A percentile compares a stretch with the other conserved stretches of the same genome.
These are phyloP conservation scores for Cebus imitator DNA, from an alignment of 2,113 vertebrate genomes.

Conservation along the genomic window DNA sequence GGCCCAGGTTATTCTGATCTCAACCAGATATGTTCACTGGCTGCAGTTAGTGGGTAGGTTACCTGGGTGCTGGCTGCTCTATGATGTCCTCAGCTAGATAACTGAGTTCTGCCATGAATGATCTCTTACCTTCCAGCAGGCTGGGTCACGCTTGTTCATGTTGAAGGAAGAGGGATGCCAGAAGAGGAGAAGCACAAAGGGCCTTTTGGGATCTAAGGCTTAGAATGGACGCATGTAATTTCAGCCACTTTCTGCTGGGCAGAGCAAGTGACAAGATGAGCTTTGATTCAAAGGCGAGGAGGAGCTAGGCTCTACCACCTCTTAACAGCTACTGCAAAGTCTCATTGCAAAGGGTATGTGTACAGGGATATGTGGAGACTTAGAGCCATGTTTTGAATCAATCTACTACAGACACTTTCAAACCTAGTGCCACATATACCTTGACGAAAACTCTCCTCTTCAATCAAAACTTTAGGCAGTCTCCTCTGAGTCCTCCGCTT, in stretches of 20 bases:
- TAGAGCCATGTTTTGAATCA: background rate
- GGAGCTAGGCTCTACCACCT: background rate
- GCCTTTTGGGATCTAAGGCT: background rate
- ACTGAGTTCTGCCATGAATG: background rate
- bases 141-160: background rate
- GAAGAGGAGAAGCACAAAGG: background rate
- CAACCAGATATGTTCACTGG: background rate
- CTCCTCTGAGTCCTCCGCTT: background rate
- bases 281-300: background rate
- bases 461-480: background rate
- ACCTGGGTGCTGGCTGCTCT: background rate
- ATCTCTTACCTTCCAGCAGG: background rate
- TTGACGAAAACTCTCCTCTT: background rate
- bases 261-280: background rate
- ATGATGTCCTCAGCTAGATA: background rate
- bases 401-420: background rate
- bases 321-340: background rate
- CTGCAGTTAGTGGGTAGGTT: background rate
- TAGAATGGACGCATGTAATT: background rate
- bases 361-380: background rate
- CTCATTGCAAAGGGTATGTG: background rate
- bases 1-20: background rate
- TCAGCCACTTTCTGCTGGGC: background rate
- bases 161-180: background rate
- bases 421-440: background rate